A percentile compares a stretch with the other conserved stretches of the same genome.
phyloP scores from a whole-genome alignment of 2,113 vertebrate genomes.

The Rostratula benghalensis region DNA sequence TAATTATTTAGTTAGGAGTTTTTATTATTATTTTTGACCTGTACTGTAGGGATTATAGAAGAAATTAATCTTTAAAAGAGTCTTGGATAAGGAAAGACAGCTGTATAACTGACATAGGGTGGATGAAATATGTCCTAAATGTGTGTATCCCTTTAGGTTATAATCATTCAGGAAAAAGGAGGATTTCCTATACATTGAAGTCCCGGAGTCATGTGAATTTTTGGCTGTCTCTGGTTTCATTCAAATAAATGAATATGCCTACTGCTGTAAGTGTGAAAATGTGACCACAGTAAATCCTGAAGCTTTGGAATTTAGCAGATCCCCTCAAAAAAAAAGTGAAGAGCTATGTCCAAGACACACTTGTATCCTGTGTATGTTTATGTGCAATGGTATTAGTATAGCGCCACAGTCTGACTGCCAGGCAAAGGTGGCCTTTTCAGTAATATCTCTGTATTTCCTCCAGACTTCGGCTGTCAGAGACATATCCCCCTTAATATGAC shows the following conservation, averaged over 20 bases:
- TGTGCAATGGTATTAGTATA: not conserved
- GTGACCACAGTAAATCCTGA: not conserved
- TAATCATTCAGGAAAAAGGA: not conserved
- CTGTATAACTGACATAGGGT: not conserved
- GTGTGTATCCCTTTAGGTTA: not conserved
- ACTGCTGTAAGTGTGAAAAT: not conserved
- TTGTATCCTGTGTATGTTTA: not conserved
- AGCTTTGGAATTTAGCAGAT: not conserved
- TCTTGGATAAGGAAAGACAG: not conserved
- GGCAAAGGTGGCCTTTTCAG: not conserved
- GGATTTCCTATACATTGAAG: not conserved
- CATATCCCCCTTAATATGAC: not conserved
- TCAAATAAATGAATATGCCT: not conserved
- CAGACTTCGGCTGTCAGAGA: not conserved
- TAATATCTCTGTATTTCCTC: not conserved
- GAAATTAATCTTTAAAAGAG: conserved; percentile 23
- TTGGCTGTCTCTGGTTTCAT: not conserved
- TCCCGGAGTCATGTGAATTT: not conserved
- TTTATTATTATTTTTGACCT: conserved; percentile 24
- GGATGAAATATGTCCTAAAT: not conserved
- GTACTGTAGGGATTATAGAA: not conserved
- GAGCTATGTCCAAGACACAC: not conserved
- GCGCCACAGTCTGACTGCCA: not conserved
- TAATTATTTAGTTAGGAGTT: not conserved
- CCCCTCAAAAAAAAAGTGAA: not conserved